phyloP scores from a whole-genome alignment of 1,140 invertebrate species.

The Rhagoletis zephyria region DNA sequence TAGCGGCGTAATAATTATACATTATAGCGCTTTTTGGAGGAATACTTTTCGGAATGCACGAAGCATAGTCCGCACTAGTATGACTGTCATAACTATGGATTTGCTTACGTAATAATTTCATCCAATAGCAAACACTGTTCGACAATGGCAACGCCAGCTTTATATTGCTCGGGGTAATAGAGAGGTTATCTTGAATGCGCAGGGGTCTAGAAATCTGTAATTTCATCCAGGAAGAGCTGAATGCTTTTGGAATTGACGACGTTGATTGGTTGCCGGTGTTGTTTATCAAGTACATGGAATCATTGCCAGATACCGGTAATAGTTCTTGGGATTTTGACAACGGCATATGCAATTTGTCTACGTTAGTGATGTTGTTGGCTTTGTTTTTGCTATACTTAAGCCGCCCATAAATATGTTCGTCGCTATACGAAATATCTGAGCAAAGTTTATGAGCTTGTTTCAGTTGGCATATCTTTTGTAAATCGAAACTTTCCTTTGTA shows the following conservation, averaged over 20 bases:
- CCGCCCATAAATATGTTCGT: constrained; percentile 69
- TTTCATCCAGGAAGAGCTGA: not conserved
- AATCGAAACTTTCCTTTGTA: constrained; percentile 69
- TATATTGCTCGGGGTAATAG: not conserved
- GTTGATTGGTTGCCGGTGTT: not conserved
- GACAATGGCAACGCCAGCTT: constrained; percentile 60
- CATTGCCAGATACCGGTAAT: not conserved
- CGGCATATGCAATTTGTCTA: not conserved
- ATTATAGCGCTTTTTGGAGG: constrained; percentile 59
- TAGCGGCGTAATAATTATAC: not conserved
- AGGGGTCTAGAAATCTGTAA: constrained; percentile 25
- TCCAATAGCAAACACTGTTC: constrained; percentile 70
- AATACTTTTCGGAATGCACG: constrained; percentile 64
- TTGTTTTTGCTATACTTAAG: constrained; percentile 55
- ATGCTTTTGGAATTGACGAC: not conserved
- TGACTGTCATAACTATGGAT: constrained; percentile 58
- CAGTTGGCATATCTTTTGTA: constrained; percentile 67
- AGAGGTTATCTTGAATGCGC: not conserved
- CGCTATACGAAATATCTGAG: constrained; percentile 59
- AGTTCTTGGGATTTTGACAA: constrained; percentile 23
- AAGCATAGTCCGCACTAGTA: constrained; percentile 5
- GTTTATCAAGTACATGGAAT: not conserved
- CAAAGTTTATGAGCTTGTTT: constrained; percentile 63
- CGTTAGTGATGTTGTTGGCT: not conserved
- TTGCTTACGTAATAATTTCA: constrained; percentile 65